Conservation (phyloP, 2,113 vertebrate species). For the Scophthalmus maximus region DNA sequence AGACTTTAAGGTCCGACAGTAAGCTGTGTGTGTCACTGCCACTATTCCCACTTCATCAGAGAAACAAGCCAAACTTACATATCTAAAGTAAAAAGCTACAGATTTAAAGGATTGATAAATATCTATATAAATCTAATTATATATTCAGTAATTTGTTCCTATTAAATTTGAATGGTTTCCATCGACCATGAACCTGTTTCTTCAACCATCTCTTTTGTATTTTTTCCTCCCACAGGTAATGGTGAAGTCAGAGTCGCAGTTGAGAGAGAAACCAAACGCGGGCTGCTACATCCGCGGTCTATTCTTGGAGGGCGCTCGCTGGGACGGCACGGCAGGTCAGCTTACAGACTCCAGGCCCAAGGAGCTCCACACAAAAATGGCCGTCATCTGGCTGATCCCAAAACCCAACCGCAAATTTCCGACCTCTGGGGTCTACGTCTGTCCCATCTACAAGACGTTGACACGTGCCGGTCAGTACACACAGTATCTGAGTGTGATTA, state of each 20-base stretch:
- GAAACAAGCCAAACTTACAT: not conserved
- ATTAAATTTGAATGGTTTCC: not conserved
- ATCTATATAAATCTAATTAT: not conserved
- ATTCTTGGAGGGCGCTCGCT: conserved; percentile 91
- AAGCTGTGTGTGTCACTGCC: not conserved
- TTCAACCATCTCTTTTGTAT: too few species aligned
- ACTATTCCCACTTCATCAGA: not conserved
- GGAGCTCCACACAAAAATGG: conserved; percentile 92
- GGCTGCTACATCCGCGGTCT: conserved; percentile 91
- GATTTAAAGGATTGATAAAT: not conserved
- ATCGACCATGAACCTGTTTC: not conserved
- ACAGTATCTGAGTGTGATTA: not conserved
- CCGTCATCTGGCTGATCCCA: conserved; percentile 88
- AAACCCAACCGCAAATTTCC: conserved; percentile 78
- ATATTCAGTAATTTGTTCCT: not conserved
- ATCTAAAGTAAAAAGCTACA: not conserved
- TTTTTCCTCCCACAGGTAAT: conserved; percentile 81
- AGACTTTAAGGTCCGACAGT: conserved; percentile 85
- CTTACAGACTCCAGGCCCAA: conserved; percentile 86
- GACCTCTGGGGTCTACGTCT: conserved; percentile 83
- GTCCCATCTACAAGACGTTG: conserved; percentile 94
- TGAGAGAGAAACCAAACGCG: conserved; percentile 73
- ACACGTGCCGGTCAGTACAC: conserved; percentile 87
- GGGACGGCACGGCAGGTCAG: conserved; percentile 76
- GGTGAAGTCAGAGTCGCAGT: conserved; percentile 63